These are phyloP conservation scores for Phasianus colchicus DNA, from an alignment of 2,113 vertebrate genomes.

Conservation along the genomic window DNA sequence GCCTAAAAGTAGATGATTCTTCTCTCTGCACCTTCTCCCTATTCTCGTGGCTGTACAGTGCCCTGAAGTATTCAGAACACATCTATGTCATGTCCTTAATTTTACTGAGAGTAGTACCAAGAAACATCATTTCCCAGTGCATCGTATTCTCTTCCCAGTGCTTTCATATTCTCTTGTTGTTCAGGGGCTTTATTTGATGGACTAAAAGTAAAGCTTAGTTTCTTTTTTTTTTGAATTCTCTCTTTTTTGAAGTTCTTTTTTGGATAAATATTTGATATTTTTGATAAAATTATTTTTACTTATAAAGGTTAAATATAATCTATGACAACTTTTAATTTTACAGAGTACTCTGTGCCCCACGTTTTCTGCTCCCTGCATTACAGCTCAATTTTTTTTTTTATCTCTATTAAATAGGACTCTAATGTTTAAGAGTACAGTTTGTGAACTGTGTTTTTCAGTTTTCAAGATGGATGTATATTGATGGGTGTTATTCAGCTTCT, in stretches of 20 bases:
- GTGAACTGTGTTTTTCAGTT: background rate
- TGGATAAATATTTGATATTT: background rate
- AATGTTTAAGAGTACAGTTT: background rate
- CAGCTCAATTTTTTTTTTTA: background rate
- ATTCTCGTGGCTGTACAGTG: rapidly evolving
- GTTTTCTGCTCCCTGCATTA: background rate
- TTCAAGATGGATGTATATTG: background rate
- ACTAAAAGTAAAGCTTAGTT: background rate
- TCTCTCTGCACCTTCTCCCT: background rate
- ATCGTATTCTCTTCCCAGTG: background rate
- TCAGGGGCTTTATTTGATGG: background rate
- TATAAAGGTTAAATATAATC: background rate
- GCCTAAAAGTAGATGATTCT: background rate
- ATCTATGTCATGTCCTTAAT: background rate
- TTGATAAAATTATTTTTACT: background rate
- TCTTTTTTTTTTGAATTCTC: background rate
- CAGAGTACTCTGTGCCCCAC: background rate
- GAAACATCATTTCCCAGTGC: background rate
- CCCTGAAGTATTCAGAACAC: background rate
- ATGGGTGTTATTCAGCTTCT: background rate
- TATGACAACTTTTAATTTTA: background rate
- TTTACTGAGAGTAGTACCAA: background rate
- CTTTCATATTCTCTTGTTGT: background rate
- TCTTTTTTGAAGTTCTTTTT: background rate
- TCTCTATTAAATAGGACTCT: background rate